A percentile compares a stretch with the other conserved stretches of the same genome.
These are phyloP conservation scores for Phalloptychus januarius DNA, from an alignment of 2,797 vertebrate species.

Conservation along the genomic window DNA sequence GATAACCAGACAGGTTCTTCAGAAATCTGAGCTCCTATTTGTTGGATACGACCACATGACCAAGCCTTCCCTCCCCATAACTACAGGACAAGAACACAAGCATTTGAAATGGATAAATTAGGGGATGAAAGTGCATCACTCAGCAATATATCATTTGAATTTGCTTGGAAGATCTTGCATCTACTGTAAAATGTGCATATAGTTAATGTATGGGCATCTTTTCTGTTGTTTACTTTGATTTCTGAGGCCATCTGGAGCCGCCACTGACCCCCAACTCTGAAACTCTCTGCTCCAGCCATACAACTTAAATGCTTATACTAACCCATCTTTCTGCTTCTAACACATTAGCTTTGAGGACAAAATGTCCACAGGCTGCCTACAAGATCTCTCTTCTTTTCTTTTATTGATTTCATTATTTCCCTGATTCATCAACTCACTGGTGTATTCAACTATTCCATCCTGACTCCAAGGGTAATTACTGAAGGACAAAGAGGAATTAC, in stretches of 20 bases:
- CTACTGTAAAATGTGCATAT: not conserved
- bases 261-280: not conserved
- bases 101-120: too few species aligned
- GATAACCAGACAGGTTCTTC: not conserved
- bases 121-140: not conserved
- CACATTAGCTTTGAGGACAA: not conserved
- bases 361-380: not conserved
- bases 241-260: not conserved
- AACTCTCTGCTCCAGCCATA: not conserved
- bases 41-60: not conserved
- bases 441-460: not conserved
- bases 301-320: not conserved
- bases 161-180: not conserved
- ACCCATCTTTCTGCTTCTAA: not conserved
- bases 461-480: constrained; percentile 7
- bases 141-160: not conserved
- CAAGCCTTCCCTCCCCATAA: not conserved
- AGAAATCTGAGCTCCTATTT: not conserved
- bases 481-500: constrained; percentile 8
- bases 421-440: not conserved
- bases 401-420: constrained; percentile 8
- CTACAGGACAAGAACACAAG: too few species aligned
- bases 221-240: not conserved
- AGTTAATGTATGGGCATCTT: not conserved
- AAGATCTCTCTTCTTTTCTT: not conserved